Percentiles rank a stretch among this genome's conserved stretches.
phyloP scores from a whole-genome alignment of 2,888 invertebrate species.

The Xestia sexstrigata region DNA sequence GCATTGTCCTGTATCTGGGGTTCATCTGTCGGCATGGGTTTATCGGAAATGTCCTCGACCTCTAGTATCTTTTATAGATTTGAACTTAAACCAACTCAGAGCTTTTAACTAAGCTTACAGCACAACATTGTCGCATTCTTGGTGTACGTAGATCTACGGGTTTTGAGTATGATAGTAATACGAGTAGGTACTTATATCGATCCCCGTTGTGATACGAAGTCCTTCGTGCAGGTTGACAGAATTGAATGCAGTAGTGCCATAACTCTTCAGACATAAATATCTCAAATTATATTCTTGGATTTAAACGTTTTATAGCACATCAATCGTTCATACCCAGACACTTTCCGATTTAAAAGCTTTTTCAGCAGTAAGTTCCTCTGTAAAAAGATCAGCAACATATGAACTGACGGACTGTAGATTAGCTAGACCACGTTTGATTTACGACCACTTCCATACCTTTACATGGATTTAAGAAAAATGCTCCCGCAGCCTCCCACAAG shows the following conservation, averaged over 20 bases:
- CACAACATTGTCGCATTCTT: background rate
- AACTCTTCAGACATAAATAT: background rate
- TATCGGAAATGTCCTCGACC: background rate
- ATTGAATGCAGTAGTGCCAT: background rate
- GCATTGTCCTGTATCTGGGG: background rate
- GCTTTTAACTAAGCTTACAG: no score
- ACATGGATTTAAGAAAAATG: constrained; percentile 6
- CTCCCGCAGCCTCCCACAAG: constrained; percentile 2
- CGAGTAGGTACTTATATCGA: background rate
- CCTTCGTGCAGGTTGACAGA: background rate
- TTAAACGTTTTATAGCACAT: background rate
- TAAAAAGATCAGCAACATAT: background rate
- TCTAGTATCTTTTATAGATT: no score
- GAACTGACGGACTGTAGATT: background rate
- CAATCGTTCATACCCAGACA: background rate
- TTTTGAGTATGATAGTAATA: background rate
- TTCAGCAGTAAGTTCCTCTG: background rate
- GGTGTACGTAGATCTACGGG: background rate
- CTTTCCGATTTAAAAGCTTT: background rate
- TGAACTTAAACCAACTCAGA: background rate
- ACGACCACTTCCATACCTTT: background rate
- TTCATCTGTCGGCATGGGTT: background rate
- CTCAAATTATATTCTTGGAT: background rate
- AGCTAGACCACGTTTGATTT: background rate
- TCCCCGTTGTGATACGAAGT: background rate